phyloP scores from a whole-genome alignment of 2,113 vertebrate genomes.

The Prunella fulvescens region DNA sequence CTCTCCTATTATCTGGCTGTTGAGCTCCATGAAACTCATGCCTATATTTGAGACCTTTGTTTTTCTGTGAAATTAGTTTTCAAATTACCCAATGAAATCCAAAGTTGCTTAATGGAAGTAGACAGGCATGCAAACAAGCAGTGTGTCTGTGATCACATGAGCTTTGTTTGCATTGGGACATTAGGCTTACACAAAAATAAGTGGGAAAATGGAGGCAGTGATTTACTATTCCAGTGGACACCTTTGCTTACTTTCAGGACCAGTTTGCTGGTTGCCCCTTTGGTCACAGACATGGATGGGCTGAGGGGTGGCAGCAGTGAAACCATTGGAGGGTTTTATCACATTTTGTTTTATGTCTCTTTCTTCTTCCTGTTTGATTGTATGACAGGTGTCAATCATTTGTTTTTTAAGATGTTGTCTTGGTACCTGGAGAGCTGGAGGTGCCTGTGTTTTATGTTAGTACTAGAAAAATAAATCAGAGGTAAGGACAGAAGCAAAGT shows the following conservation, averaged over 20 bases:
- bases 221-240: not conserved
- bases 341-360: not conserved
- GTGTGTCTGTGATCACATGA: not conserved
- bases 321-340: not conserved
- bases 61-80: constrained; percentile 8
- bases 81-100: not conserved
- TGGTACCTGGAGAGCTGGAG: not conserved
- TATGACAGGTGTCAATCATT: not conserved
- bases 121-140: not conserved
- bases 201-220: not conserved
- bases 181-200: not conserved
- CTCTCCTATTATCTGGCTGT: not conserved
- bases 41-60: not conserved
- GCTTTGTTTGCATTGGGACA: not conserved
- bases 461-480: not conserved
- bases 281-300: not conserved
- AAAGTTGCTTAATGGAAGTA: not conserved
- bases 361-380: not conserved
- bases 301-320: not conserved
- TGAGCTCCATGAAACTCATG: not conserved
- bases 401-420: not conserved
- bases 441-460: not conserved
- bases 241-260: not conserved
- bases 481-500: not conserved
- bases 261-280: not conserved